A percentile compares a stretch with the other conserved stretches of the same genome.
phyloP scores from a whole-genome alignment of 2,888 invertebrate species.

The Anodontia alba region DNA sequence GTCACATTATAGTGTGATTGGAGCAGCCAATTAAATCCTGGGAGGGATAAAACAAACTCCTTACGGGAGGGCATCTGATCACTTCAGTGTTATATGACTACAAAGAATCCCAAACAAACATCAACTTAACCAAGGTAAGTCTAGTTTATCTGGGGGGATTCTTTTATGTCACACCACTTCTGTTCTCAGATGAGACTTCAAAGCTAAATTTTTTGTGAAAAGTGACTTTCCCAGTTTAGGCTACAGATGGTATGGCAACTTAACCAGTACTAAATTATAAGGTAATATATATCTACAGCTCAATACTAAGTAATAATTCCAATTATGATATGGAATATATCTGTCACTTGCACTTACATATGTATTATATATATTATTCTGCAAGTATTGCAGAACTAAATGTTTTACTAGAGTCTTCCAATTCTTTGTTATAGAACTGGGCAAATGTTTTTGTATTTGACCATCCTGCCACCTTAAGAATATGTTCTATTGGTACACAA shows the following conservation, averaged over 20 bases:
- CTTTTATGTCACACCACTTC: slow-evolving; percentile 1
- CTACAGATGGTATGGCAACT: too few species aligned
- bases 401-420: not conserved
- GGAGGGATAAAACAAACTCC: too few species aligned
- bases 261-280: too few species aligned
- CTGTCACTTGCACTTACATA: too few species aligned
- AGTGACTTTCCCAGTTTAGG: too few species aligned
- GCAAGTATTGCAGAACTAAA: not conserved
- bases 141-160: slow-evolving; percentile 8
- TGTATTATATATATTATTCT: not conserved
- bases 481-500: not conserved
- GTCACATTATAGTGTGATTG: too few species aligned
- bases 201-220: too few species aligned
- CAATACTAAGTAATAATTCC: too few species aligned
- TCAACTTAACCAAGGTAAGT: slow-evolving; percentile 15
- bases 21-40: too few species aligned
- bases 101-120: slow-evolving; percentile 9
- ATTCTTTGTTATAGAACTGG: not conserved
- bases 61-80: slow-evolving; percentile 1
- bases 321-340: too few species aligned
- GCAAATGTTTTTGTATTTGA: not conserved
- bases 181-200: too few species aligned
- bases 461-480: not conserved
- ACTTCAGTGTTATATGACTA: slow-evolving; percentile 15
- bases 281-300: too few species aligned